Percentiles rank a stretch among this genome's conserved stretches.
Evolutionary conservation across 1,140 invertebrate species (phyloP).

Genomic region (Gryllus bimaculatus): DNA sequence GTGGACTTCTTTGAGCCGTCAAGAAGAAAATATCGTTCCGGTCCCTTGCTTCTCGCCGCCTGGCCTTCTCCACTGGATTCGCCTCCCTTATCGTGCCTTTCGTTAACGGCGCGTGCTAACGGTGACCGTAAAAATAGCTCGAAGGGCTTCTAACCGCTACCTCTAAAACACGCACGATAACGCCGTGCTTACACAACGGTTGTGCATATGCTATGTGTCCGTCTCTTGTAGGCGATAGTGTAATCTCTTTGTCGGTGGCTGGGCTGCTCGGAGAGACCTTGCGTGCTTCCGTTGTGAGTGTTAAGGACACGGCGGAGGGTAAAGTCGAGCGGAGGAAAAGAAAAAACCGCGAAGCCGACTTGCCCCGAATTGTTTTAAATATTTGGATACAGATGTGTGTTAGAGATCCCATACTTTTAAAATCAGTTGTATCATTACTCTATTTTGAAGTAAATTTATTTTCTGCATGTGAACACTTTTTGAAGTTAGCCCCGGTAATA

Average conservation of each 20-base stretch:
- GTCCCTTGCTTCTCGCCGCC: neutral
- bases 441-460: too few species aligned
- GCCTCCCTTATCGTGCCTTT: neutral
- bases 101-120: neutral
- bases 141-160: neutral
- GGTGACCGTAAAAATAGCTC: neutral
- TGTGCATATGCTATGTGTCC: neutral
- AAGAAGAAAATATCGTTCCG: neutral
- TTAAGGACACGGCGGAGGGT: too few species aligned
- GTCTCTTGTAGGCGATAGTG: neutral
- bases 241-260: neutral
- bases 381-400: neutral
- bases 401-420: too few species aligned
- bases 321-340: too few species aligned
- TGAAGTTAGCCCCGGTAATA: too few species aligned
- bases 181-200: neutral
- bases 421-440: too few species aligned
- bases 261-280: neutral
- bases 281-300: neutral
- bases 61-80: neutral
- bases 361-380: neutral
- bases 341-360: neutral
- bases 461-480: too few species aligned
- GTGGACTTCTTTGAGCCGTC: neutral
- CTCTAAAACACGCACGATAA: neutral